Evolutionary conservation across 2,797 vertebrate species (phyloP).

Genomic region (Diceros bicornis): DNA sequence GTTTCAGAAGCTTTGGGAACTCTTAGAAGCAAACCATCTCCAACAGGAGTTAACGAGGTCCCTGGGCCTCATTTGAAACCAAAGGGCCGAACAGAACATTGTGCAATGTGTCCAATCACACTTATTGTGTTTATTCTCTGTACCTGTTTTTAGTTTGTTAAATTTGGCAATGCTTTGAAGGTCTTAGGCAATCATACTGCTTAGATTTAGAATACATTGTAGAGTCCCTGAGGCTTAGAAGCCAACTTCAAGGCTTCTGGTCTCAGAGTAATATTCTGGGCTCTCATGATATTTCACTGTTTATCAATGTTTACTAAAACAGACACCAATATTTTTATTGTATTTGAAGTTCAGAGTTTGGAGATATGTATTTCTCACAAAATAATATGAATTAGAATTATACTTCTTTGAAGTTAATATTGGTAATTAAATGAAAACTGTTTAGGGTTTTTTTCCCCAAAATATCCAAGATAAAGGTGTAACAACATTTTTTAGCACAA

Average conservation of each 20-base stretch:
- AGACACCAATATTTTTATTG: background rate
- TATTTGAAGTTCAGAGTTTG: conserved; percentile 67
- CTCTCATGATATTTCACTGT: background rate
- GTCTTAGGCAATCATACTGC: conserved; percentile 65
- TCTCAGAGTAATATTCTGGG: conserved; percentile 5
- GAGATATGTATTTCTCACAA: conserved; percentile 44
- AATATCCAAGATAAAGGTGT: background rate
- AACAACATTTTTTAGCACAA: background rate
- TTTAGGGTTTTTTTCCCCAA: background rate
- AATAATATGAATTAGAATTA: conserved; percentile 58
- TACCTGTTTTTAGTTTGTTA: conserved; percentile 58
- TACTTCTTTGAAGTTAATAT: conserved; percentile 70
- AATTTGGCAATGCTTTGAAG: conserved; percentile 72
- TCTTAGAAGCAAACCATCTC: background rate
- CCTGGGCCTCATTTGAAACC: conserved; percentile 15
- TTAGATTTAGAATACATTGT: conserved; percentile 64
- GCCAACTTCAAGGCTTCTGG: conserved; percentile 66
- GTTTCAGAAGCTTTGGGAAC: conserved; percentile 37
- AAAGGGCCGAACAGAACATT: background rate
- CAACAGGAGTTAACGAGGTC: background rate
- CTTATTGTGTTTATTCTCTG: background rate
- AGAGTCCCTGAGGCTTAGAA: conserved; percentile 27
- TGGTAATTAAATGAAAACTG: conserved; percentile 49
- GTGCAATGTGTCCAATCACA: background rate
- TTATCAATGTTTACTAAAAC: background rate